Percentiles rank a stretch among this genome's conserved stretches.
These are phyloP conservation scores for Sarcoramphus papa DNA, from an alignment of 2,797 vertebrate genomes.

Conservation along the genomic window DNA sequence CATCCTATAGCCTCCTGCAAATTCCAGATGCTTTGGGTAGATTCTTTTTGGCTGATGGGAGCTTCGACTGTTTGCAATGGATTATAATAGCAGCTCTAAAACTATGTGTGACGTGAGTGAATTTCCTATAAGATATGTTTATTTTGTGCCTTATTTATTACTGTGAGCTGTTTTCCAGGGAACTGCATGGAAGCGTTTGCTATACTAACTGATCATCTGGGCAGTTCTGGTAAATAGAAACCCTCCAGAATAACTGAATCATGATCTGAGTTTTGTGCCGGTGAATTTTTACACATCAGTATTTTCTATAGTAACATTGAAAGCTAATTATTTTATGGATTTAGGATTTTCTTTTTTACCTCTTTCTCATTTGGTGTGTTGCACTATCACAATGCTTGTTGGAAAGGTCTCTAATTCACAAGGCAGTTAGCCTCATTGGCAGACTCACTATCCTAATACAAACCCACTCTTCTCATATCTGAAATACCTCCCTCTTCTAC, in stretches of 20 bases:
- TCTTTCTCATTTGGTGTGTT: background rate
- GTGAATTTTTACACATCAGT: background rate
- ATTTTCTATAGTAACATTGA: background rate
- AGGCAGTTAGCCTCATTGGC: background rate
- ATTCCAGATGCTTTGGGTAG: background rate
- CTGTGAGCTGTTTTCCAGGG: background rate
- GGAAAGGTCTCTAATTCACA: background rate
- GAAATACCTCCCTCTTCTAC: background rate
- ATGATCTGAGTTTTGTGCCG: background rate
- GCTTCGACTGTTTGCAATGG: background rate
- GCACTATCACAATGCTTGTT: fast-evolving
- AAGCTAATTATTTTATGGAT: background rate
- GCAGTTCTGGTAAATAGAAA: background rate
- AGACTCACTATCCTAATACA: background rate
- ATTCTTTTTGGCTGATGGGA: background rate
- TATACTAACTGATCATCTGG: background rate
- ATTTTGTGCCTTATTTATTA: background rate
- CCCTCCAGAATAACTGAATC: background rate
- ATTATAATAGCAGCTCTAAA: background rate
- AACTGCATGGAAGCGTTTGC: background rate
- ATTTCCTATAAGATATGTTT: background rate
- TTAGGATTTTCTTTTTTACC: background rate
- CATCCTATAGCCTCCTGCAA: background rate
- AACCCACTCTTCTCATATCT: background rate
- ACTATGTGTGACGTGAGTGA: background rate